Base-by-base conservation (phyloP, 2,888 invertebrate species). In the Poecilus cupreus region DNA sequence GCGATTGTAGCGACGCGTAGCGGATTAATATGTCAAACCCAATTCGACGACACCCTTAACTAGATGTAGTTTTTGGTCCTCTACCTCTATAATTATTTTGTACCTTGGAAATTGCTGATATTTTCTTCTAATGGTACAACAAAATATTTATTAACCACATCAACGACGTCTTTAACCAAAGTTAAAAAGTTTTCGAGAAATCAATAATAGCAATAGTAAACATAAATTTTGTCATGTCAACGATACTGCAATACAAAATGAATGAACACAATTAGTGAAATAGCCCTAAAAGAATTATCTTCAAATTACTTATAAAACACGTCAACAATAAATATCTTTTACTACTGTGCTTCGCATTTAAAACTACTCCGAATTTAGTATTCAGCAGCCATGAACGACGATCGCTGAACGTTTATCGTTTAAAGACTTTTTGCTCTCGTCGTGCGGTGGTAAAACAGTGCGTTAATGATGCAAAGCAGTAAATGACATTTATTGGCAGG, bases 401-500 rank as follows among this genome's bases (percentile, higher is more conserved):
- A 32, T 8, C 32, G 32, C 8, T 8, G 8, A 32, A 32, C 32
- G 32, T 32, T 32, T 8, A 54, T 18, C 22, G 32, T 5, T 32
- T 32, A 32, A 32, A 32, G 32, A 32, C 54, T 54, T 54, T 18
- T 8, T 49, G 49, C 49, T 11, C 11, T 6, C 20, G 54, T 0
- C 20, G 11, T 11, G 54, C 26, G 60, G 22, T 13, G 6, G 37
- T 64, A 64, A 32, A 64, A 64, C 57, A 57, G 13, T 8, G n/a
- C 24, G 39, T 68, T 39, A 68, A 68, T 68, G 49, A 49, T 49
- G 49, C n/a, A 74, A 46, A 49, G 18, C 49, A 49, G 22, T 20
- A 74, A 74, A 74, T 74, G 74, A 74, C 49, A 74, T 74, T 49
- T 74, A 74, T 68, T 68, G 68, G 43, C 39, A 43, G 68, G 68